phyloP scores from a whole-genome alignment of 2,113 vertebrate species.

The Onychostruthus taczanowskii region DNA sequence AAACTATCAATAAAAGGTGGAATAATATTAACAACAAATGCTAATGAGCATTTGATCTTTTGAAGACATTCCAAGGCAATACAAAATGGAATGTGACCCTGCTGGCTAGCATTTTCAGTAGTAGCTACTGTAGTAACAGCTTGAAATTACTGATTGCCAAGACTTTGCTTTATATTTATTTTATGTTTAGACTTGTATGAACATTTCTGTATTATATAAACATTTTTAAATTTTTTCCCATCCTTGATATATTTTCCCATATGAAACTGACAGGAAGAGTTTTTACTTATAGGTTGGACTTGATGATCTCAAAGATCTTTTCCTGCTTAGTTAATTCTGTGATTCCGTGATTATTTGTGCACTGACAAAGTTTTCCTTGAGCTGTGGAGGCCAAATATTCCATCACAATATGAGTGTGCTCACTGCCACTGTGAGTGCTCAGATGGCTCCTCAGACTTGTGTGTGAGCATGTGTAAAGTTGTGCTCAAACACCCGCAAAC shows the following conservation, averaged over 20 bases:
- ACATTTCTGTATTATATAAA: not conserved
- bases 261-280: not conserved
- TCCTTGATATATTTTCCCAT: accelerated
- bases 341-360: not conserved
- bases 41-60: not conserved
- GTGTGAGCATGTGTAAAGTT: not conserved
- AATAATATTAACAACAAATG: not conserved
- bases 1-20: not conserved
- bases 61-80: not conserved
- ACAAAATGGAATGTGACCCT: not conserved
- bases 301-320: not conserved
- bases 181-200: not conserved
- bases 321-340: not conserved
- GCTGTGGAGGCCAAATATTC: not conserved
- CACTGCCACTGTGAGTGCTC: not conserved
- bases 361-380: not conserved
- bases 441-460: not conserved
- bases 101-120: not conserved
- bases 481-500: not conserved
- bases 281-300: not conserved
- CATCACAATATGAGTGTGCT: not conserved
- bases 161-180: not conserved
- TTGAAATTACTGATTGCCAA: not conserved
- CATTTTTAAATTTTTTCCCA: not conserved
- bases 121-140: not conserved